These are phyloP conservation scores for Aplodontia rufa DNA, from an alignment of 2,113 vertebrate species.

Conservation along the genomic window DNA sequence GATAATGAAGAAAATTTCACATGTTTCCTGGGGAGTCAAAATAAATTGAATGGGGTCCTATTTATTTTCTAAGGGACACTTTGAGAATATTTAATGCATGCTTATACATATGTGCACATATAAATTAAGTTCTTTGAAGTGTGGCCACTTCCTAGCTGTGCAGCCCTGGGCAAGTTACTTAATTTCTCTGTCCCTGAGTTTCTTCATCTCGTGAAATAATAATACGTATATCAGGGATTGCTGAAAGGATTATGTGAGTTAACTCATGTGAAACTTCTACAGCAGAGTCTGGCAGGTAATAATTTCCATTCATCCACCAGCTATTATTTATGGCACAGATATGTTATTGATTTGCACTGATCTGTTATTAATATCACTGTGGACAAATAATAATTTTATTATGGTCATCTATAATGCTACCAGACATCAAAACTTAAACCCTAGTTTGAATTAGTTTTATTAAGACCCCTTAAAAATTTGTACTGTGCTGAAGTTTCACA, in stretches of 20 bases:
- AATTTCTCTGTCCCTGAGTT: background rate
- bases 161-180: background rate
- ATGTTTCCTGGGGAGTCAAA: background rate
- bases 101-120: background rate
- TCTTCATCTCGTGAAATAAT: background rate
- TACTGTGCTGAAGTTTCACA: background rate
- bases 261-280: background rate
- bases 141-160: background rate
- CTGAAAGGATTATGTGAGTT: background rate
- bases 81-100: background rate
- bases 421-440: background rate
- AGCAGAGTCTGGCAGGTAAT: accelerated
- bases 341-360: no score
- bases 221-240: background rate
- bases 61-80: background rate
- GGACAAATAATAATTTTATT: background rate
- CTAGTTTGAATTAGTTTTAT: background rate
- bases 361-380: background rate
- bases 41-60: background rate
- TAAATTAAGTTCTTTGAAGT: background rate
- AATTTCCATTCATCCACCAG: background rate
- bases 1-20: background rate
- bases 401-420: background rate
- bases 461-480: background rate
- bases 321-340: background rate